These are phyloP conservation scores for Rachycentron canadum DNA, from an alignment of 2,797 vertebrate species.

Conservation along the genomic window DNA sequence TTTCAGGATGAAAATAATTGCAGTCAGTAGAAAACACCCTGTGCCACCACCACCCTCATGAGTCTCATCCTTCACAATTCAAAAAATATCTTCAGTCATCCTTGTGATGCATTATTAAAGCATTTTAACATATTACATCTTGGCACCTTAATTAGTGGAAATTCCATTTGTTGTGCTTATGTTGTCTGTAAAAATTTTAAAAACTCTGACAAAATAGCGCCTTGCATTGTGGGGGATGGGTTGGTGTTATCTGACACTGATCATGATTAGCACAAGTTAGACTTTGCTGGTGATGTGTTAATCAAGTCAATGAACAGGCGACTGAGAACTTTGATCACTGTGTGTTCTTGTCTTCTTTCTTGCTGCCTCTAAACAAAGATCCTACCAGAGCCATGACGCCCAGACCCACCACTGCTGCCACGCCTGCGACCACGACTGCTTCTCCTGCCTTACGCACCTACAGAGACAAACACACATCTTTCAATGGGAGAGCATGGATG, in stretches of 20 bases:
- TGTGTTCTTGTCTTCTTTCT: slow-evolving; percentile 65
- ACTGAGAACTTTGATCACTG: slow-evolving; percentile 41
- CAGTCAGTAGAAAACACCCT: background rate
- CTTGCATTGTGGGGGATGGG: background rate
- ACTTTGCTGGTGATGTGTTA: slow-evolving; percentile 52
- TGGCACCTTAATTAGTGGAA: slow-evolving; percentile 4
- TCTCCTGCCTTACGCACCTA: slow-evolving; percentile 79
- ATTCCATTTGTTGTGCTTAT: background rate
- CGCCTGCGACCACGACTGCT: slow-evolving; percentile 7
- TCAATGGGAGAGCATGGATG: background rate
- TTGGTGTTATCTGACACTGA: slow-evolving; percentile 8
- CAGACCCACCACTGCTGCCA: slow-evolving; percentile 6
- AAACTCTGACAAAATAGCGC: slow-evolving; percentile 4
- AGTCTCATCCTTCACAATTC: background rate
- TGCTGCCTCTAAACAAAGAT: slow-evolving; percentile 61
- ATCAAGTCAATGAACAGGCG: slow-evolving; percentile 2
- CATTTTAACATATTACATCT: background rate
- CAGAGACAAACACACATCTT: slow-evolving; percentile 1
- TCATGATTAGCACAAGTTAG: background rate
- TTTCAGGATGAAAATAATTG: background rate
- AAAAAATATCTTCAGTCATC: background rate
- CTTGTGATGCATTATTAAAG: slow-evolving; percentile 29
- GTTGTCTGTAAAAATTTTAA: slow-evolving; percentile 8
- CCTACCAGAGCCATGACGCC: slow-evolving; percentile 56
- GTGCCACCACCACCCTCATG: background rate